phyloP scores from a whole-genome alignment of 2,888 invertebrate species.

The Cantharis flavilabris region DNA sequence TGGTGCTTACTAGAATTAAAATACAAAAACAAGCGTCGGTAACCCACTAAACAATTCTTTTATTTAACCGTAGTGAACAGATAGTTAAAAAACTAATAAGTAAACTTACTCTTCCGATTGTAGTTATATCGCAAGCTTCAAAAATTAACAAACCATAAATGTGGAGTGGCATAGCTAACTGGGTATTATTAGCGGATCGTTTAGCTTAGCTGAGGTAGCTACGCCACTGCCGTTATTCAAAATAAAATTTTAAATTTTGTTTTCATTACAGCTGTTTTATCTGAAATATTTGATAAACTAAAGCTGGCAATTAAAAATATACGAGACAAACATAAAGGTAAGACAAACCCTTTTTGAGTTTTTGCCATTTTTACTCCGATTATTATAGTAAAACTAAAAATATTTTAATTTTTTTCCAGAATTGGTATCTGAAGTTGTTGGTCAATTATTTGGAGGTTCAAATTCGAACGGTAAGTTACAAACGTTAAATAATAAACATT shows the following conservation, averaged over 20 bases:
- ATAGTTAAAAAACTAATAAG: not conserved
- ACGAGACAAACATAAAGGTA: not conserved
- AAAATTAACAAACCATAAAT: not conserved
- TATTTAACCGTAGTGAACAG: not conserved
- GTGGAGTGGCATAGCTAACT: not conserved
- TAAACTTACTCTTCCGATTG: not conserved
- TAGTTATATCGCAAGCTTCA: not conserved
- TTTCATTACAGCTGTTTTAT: not conserved
- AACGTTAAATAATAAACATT: too few relatives aligned
- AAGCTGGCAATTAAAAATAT: not conserved
- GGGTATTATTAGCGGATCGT: not conserved
- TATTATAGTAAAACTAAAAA: too few relatives aligned
- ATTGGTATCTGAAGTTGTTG: too few relatives aligned
- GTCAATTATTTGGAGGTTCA: too few relatives aligned
- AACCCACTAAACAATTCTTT: not conserved
- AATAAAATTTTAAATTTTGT: not conserved
- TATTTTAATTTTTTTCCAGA: not conserved
- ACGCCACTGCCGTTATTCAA: not conserved
- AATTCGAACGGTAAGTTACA: too few relatives aligned
- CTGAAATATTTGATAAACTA: not conserved
- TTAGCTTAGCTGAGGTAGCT: not conserved
- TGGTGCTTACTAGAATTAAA: not conserved
- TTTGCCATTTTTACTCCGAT: not conserved
- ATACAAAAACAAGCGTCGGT: not conserved
- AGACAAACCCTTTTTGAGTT: not conserved